Conservation (phyloP, 2,113 vertebrate genomes). For the Aegypius monachus region DNA sequence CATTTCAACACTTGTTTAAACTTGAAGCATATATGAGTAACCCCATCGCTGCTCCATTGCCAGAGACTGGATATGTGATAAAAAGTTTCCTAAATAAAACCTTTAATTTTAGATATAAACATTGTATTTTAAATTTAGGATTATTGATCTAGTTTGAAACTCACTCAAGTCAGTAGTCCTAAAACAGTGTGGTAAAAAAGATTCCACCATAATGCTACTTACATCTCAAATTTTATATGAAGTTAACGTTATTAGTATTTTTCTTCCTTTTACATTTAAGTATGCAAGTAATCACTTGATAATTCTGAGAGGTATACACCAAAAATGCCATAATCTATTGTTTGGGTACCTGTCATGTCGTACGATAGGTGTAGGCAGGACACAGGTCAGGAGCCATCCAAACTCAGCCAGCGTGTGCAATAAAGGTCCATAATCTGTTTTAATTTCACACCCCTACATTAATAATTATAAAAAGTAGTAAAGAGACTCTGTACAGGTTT, state of each 20-base stretch:
- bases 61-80: too few relatives aligned
- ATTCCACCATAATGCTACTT: background rate
- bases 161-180: background rate
- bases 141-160: background rate
- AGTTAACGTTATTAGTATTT: background rate
- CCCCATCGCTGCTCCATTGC: background rate
- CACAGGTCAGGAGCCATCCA: constrained; percentile 94
- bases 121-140: background rate
- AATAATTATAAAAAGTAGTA: constrained; percentile 53
- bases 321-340: background rate
- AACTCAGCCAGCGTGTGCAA: constrained; percentile 96
- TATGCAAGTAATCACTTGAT: rapidly evolving
- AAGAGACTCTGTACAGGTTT: constrained; percentile 23
- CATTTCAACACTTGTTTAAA: background rate
- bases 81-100: background rate
- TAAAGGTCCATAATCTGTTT: constrained; percentile 93
- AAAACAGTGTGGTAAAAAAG: background rate
- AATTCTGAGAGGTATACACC: background rate
- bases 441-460: constrained; percentile 86
- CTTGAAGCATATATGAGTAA: background rate
- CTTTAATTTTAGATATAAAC: background rate
- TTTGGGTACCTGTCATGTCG: constrained; percentile 88
- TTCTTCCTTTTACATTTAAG: background rate
- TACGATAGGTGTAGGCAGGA: constrained; percentile 91
- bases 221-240: background rate